Percentiles rank a stretch among this genome's conserved stretches.
Evolutionary conservation across 2,113 vertebrate species (phyloP).

Genomic region (Chloropsis hardwickii): DNA sequence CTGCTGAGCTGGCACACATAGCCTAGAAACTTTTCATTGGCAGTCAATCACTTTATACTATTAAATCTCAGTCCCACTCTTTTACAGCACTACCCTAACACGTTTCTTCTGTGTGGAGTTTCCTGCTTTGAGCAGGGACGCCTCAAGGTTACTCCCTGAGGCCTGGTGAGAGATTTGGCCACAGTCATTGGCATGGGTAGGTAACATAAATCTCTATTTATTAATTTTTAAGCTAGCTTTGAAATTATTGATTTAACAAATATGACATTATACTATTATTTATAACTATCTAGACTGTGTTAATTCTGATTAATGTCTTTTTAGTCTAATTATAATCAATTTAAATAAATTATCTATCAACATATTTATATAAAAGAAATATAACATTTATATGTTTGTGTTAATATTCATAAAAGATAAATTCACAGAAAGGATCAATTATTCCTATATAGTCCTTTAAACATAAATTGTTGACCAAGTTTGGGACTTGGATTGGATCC

Average conservation of each 20-base stretch:
- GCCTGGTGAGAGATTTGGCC: background rate
- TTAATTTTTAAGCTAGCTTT: background rate
- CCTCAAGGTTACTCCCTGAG: background rate
- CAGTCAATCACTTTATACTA: background rate
- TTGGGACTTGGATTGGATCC: background rate
- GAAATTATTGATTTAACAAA: background rate
- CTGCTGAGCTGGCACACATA: accelerated
- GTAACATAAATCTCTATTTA: background rate
- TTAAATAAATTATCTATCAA: background rate
- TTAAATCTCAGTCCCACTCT: background rate
- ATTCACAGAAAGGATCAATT: background rate
- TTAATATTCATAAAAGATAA: background rate
- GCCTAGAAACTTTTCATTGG: background rate
- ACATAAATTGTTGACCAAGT: background rate
- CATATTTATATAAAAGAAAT: background rate
- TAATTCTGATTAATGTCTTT: background rate
- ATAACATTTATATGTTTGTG: background rate
- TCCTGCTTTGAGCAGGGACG: accelerated
- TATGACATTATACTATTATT: background rate
- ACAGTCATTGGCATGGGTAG: background rate
- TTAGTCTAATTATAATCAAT: background rate
- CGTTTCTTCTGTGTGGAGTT: background rate
- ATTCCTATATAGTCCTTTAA: background rate
- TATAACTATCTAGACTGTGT: background rate
- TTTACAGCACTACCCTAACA: background rate